A percentile compares a stretch with the other conserved stretches of the same genome.
Evolutionary conservation across 2,113 vertebrate species (phyloP).

Genomic region (Pteruthius melanotis): DNA sequence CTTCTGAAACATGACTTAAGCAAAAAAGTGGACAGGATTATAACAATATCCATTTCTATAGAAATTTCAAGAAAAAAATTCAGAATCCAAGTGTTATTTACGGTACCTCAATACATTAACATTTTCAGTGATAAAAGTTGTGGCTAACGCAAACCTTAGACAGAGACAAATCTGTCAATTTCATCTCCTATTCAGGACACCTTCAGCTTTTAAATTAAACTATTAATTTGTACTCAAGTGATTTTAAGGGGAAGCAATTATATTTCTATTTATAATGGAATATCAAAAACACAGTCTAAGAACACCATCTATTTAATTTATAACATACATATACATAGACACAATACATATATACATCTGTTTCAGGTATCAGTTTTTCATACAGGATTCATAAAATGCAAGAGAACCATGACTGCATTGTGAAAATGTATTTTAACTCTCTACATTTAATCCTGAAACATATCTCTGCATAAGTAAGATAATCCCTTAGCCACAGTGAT

Average conservation of each 20-base stretch:
- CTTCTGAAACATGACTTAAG: neutral
- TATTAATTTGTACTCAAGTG: neutral
- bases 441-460: neutral
- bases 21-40: neutral
- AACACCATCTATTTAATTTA: neutral
- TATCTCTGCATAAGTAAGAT: neutral
- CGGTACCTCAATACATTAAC: neutral
- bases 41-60: neutral
- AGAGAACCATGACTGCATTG: neutral
- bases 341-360: neutral
- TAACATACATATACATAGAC: rapidly evolving
- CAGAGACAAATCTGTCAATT: neutral
- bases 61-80: neutral
- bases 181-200: neutral
- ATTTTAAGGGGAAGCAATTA: neutral
- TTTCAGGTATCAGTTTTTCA: neutral
- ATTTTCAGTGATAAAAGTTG: neutral
- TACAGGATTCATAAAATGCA: neutral
- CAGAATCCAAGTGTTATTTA: neutral
- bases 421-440: neutral
- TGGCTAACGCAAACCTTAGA: neutral
- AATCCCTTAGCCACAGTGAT: neutral
- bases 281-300: neutral
- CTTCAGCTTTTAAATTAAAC: neutral
- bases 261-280: neutral